Base-by-base conservation (phyloP, 2,888 invertebrate genomes). In the Carpatolechia fugitivella region DNA sequence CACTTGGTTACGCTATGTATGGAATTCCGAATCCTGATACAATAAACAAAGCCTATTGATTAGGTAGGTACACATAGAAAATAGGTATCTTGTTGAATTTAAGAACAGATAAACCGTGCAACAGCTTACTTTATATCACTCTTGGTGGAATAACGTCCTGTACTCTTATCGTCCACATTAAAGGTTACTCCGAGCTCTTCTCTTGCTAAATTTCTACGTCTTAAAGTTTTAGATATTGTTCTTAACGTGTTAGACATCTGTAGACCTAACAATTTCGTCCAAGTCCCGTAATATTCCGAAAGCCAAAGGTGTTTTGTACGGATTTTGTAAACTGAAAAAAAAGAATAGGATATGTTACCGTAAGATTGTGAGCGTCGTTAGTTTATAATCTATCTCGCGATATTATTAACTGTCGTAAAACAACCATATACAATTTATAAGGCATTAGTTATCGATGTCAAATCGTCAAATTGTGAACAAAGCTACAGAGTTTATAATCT, bases 271-370 rank as follows among this genome's bases (percentile, higher is more conserved):
- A 4, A 10, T 0, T 7, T n/a, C 1, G 72, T 69, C 85, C 85
- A 87, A 13, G 40, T 60, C 10, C 80, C 85, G 51, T 72, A 81
- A 29, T 66, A 41, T 65, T 85, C 85, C 16, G 55, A 58, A 54
- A 65, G 66, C 71, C 74, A 77, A 33, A 65, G 56, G 11, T 61
- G 65, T 3, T 66, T 59, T 0, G 57, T 5, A 4, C 68, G 65
- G 46, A 76, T 68, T 69, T 77, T 82, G 61, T 85, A 84, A 55
- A 77, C 85, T 85, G 59, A 31, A 68, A 18, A 71, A 49, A 8
- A 24, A n/a, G n/a, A n/a, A n/a, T n/a, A n/a, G n/a, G n/a, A n/a
- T n/a, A n/a, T n/a, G n/a, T n/a, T n/a, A n/a, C n/a, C n/a, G n/a
- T n/a, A n/a, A n/a, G n/a, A n/a, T n/a, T n/a, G n/a, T n/a, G n/a